Conservation (phyloP, 2,888 invertebrate species). For the Drosophila parthenogenetica region DNA sequence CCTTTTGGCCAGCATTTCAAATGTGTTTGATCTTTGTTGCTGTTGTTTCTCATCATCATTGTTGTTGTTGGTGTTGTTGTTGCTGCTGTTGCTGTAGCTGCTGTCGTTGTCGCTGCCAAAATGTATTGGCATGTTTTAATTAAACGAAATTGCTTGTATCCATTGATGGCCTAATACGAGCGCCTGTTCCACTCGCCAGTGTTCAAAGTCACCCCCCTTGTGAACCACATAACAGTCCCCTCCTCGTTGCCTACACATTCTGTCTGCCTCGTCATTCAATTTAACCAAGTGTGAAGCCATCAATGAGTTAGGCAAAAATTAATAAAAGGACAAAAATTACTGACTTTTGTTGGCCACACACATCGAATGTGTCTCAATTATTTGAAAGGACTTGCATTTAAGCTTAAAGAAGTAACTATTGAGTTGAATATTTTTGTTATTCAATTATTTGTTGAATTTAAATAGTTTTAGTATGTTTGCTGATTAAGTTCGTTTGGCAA, state of each 20-base stretch:
- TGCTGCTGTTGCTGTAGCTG: constrained; percentile 3
- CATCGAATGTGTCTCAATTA: constrained; percentile 2
- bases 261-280: constrained; percentile 25
- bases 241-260: constrained; percentile 4
- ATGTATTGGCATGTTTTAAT: constrained; percentile 78
- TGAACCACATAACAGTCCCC: background rate
- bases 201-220: background rate
- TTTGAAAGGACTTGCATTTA: background rate
- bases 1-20: constrained; percentile 51
- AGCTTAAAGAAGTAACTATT: too few species aligned
- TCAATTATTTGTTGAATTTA: too few species aligned
- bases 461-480: too few species aligned
- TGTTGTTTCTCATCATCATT: background rate
- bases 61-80: constrained; percentile 6
- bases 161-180: constrained; percentile 69
- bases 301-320: background rate
- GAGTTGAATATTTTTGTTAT: too few species aligned
- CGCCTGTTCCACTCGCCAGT: constrained; percentile 13
- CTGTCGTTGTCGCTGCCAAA: constrained; percentile 49
- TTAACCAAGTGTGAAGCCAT: constrained; percentile 41
- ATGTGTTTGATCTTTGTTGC: constrained; percentile 59
- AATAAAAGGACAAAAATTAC: background rate
- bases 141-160: constrained; percentile 79
- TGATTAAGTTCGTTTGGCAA: too few species aligned
- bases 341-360: constrained; percentile 3